phyloP scores from a whole-genome alignment of 2,113 vertebrate species.

The Vidua macroura region DNA sequence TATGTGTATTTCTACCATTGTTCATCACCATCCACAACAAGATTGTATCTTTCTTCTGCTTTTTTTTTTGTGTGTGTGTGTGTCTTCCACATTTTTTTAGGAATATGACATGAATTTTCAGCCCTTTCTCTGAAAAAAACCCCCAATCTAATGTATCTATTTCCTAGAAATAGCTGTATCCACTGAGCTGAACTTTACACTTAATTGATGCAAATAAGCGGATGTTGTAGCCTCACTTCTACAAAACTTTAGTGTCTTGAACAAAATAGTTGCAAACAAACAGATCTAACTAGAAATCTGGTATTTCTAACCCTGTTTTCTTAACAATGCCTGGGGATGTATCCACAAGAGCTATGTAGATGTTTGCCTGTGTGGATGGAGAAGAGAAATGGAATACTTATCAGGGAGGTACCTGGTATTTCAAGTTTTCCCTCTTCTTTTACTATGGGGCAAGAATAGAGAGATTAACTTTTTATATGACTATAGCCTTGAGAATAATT shows the following conservation, averaged over 20 bases:
- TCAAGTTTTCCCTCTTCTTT: not conserved
- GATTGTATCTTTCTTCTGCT: not conserved
- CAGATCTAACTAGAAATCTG: not conserved
- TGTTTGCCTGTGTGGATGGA: not conserved
- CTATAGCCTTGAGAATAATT: not conserved
- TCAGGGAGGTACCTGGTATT: not conserved
- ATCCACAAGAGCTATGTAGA: not conserved
- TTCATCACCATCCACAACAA: not conserved
- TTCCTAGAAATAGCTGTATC: not conserved
- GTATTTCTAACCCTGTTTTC: not conserved
- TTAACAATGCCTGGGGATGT: rapidly evolving
- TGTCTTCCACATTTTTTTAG: not conserved
- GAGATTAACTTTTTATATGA: not conserved
- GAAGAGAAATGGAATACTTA: not conserved
- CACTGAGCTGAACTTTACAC: not conserved
- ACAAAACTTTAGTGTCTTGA: not conserved
- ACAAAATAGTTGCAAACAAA: not conserved
- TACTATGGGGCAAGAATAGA: not conserved
- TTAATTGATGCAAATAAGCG: not conserved
- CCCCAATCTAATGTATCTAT: not conserved
- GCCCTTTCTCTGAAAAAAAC: not conserved
- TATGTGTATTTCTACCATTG: not conserved
- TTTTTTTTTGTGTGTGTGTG: not conserved
- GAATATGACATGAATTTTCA: not conserved
- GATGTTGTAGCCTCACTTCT: not conserved